Base-by-base conservation (phyloP, 2,888 invertebrate genomes). In the Brachynemurus nebulosus region DNA sequence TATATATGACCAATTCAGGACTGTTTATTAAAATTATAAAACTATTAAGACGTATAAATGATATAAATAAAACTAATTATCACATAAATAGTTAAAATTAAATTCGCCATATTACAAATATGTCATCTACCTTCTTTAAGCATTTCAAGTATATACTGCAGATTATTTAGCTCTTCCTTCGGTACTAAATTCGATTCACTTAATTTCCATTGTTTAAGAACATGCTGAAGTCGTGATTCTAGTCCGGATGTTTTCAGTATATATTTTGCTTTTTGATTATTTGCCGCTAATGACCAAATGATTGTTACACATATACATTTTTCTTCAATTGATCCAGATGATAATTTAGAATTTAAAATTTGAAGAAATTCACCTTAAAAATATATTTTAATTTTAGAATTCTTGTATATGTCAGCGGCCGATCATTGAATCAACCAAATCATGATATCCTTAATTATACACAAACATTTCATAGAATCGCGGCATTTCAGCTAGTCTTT, bases 221-320 rank as follows among this genome's bases (percentile, higher is more conserved):
- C 58, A 45, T 70, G 66, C 46, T 68, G 65, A 30, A 73, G 58
- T 49, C 65, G 63, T 5, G 56, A 54, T 35, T 69, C 65, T 33
- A 74, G 58, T 17, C 69, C 68, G 3, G 67, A 64, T 37, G 66
- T 65, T 48, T 72, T 67, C 11, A 71, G 60, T n/a, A 68, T 61
- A 23, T 70, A 55, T 58, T 74, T 75, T 49, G 76, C 79, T 63
- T 76, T 76, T 52, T 80, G 80, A 55, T 76, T 78, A 56, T 82
- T 82, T 6, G 78, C 76, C 5, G 76, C 71, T 37, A 82, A 54
- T 0, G 79, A 71, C 80, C 81, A 81, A 1, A 78, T 67, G 3
- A 77, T 76, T 12, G 74, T 55, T 54, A 72, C 56, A 2, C 65
- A 64, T 14, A 64, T 57, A 46, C 62, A 63, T 47, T 69, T 68